A percentile compares a stretch with the other conserved stretches of the same genome.
phyloP scores from a whole-genome alignment of 2,888 invertebrate genomes.

The Drosophila kanekoi region DNA sequence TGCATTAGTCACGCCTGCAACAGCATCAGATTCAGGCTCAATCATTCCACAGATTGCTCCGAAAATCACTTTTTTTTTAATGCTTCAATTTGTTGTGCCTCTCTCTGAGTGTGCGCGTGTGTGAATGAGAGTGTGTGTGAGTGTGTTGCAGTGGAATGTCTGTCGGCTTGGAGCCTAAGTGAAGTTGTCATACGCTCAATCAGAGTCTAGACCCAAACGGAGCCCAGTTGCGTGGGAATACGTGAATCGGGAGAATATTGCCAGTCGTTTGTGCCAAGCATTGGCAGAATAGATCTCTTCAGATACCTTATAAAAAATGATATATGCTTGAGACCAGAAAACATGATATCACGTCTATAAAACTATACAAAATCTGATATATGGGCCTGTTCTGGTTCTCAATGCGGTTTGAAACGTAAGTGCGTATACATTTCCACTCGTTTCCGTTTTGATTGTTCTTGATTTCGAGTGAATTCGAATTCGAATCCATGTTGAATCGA shows the following conservation, averaged over 20 bases:
- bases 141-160: slow-evolving; percentile 7
- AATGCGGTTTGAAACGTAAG: too few species aligned
- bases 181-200: slow-evolving; percentile 23
- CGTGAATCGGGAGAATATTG: slow-evolving; percentile 1
- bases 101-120: not conserved
- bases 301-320: too few species aligned
- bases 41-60: slow-evolving; percentile 37
- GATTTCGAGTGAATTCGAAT: too few species aligned
- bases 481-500: too few species aligned
- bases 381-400: not conserved
- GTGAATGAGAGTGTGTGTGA: not conserved
- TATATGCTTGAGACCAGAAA: not conserved
- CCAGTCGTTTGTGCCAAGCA: too few species aligned
- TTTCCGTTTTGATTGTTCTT: too few species aligned
- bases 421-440: too few species aligned
- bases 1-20: slow-evolving; percentile 56
- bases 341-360: not conserved
- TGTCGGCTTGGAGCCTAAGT: slow-evolving; percentile 1
- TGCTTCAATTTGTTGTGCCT: slow-evolving; percentile 19
- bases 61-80: slow-evolving; percentile 15
- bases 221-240: slow-evolving; percentile 16
- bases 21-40: slow-evolving; percentile 22
- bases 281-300: too few species aligned
- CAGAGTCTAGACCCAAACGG: slow-evolving; percentile 6
- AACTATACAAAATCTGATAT: not conserved